Conservation (phyloP, 1,140 invertebrate genomes). For the Gryllus bimaculatus region DNA sequence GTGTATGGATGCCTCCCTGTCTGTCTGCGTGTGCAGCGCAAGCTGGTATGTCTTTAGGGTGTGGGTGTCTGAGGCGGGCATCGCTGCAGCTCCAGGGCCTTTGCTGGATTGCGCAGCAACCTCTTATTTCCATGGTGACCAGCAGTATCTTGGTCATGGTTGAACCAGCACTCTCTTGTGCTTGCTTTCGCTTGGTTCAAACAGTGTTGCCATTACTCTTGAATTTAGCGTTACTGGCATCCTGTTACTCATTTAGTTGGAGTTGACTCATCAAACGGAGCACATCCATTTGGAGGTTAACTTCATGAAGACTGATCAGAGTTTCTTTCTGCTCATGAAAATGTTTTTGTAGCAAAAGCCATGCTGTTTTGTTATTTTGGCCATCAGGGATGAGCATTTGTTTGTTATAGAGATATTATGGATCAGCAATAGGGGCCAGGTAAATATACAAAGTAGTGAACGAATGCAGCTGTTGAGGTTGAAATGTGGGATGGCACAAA, state of each 20-base stretch:
- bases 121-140: background rate
- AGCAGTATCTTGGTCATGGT: background rate
- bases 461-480: background rate
- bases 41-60: background rate
- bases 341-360: background rate
- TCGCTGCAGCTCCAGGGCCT: background rate
- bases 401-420: background rate
- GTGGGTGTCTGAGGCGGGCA: too few relatives aligned
- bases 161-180: slow-evolving; percentile 1
- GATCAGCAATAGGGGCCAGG: background rate
- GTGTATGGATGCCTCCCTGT: background rate
- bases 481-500: background rate
- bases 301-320: background rate
- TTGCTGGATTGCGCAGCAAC: slow-evolving; percentile 1
- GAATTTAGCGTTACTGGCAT: background rate
- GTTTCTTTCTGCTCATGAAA: background rate
- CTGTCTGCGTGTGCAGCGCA: background rate
- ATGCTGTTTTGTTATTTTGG: background rate
- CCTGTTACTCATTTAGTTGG: slow-evolving; percentile 5
- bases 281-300: background rate
- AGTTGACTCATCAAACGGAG: background rate
- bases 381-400: background rate
- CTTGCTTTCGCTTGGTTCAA: background rate
- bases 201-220: background rate
- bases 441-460: background rate